Percentiles rank a stretch among this genome's conserved stretches.
Conservation (phyloP, 2,797 vertebrate genomes). For the Mus spretus region DNA sequence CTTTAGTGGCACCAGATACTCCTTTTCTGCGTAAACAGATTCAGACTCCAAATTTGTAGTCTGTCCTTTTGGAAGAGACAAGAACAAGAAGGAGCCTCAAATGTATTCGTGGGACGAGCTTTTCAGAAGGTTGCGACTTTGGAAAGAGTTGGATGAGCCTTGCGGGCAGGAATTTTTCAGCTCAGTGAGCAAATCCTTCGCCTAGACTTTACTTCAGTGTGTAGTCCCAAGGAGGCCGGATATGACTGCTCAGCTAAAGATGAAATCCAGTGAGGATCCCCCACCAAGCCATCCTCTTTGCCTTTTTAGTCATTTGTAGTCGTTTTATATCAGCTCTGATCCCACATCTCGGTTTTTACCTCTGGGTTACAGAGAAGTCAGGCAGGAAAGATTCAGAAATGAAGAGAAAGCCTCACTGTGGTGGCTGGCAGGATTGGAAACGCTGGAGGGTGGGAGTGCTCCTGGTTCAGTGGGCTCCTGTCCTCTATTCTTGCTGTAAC, state of each 20-base stretch:
- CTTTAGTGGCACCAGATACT: not conserved
- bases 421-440: not conserved
- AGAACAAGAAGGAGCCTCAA: slow-evolving; percentile 8
- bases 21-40: slow-evolving; percentile 43
- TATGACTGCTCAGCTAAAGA: slow-evolving; percentile 48
- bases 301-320: slow-evolving; percentile 51
- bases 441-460: not conserved
- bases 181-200: not conserved
- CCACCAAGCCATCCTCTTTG: not conserved
- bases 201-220: not conserved
- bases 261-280: not conserved
- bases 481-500: not conserved
- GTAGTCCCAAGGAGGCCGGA: not conserved
- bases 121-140: not conserved
- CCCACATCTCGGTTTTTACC: slow-evolving; percentile 5
- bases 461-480: not conserved
- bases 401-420: slow-evolving; percentile 2
- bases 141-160: rapidly evolving
- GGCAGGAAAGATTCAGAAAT: not conserved
- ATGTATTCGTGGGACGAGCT: not conserved
- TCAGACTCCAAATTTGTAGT: slow-evolving; percentile 12
- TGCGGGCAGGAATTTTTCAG: not conserved
- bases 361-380: slow-evolving; percentile 13
- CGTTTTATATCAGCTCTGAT: slow-evolving; percentile 32
- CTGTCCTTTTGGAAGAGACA: slow-evolving; percentile 9